These are phyloP conservation scores for Trachymyrmex septentrionalis DNA, from an alignment of 1,140 invertebrate species.

Conservation along the genomic window DNA sequence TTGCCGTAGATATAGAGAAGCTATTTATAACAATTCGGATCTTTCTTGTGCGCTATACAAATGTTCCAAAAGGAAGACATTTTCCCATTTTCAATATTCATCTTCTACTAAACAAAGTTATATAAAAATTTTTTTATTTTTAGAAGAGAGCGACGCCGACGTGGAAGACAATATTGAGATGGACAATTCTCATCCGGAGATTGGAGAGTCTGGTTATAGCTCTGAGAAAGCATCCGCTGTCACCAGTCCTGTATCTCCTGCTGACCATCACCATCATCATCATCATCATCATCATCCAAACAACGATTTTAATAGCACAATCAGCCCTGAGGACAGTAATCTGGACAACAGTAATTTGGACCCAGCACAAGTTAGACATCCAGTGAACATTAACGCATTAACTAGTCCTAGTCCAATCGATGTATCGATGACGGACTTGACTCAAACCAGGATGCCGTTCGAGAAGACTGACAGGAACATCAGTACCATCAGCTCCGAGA, in stretches of 20 bases:
- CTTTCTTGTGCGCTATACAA: not conserved
- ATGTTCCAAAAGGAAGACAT: not conserved
- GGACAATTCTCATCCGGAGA: conserved; percentile 81
- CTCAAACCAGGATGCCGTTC: conserved; percentile 56
- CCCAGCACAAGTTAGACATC: conserved; percentile 55
- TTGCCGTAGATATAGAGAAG: not conserved
- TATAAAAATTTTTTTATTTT: conserved; percentile 11
- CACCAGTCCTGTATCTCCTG: conserved; percentile 85
- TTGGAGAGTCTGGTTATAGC: conserved; percentile 91
- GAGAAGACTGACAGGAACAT: conserved; percentile 52
- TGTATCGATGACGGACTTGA: conserved; percentile 72
- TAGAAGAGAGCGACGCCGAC: conserved; percentile 90
- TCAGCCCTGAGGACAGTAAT: conserved; percentile 19
- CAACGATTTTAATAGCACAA: conserved; percentile 43
- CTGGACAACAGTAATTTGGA: conserved; percentile 19
- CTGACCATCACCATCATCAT: not conserved
- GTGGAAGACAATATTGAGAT: conserved; percentile 92
- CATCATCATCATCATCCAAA: conserved; percentile 34
- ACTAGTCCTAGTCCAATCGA: conserved; percentile 75
- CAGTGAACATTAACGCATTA: conserved; percentile 56
- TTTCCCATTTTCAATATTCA: not conserved
- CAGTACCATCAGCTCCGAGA: conserved; percentile 64
- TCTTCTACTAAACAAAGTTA: not conserved
- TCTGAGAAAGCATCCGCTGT: conserved; percentile 89
- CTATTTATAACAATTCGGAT: not conserved